Evolutionary conservation across 2,888 invertebrate species (phyloP).

Genomic region (Molorchus minor): DNA sequence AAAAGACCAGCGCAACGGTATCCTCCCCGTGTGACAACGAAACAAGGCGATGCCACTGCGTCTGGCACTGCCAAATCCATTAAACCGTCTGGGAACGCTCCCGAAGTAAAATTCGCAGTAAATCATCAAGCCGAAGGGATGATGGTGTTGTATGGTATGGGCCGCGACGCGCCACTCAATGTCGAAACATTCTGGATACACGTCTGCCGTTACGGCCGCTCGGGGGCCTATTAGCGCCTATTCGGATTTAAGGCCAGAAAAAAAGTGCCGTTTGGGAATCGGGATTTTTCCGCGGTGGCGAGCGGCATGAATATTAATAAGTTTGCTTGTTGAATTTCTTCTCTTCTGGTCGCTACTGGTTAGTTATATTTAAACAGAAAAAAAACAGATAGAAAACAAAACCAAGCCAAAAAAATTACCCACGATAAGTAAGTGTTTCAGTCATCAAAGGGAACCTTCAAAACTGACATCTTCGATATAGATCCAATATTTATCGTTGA

Average conservation of each 20-base stretch:
- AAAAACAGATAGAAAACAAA: too few species aligned
- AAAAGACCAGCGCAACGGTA: too few species aligned
- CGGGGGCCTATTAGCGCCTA: constrained; percentile 9
- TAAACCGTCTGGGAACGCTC: constrained; percentile 24
- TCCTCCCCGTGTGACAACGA: not conserved
- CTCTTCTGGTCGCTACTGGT: too few species aligned
- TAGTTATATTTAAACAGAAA: too few species aligned
- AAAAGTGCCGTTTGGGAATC: not conserved
- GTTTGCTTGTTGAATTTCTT: too few species aligned
- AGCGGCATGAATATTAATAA: too few species aligned
- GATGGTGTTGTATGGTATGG: not conserved
- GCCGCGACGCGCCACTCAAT: constrained; percentile 5
- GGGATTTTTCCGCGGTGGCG: too few species aligned
- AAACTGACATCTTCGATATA: too few species aligned
- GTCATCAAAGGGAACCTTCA: too few species aligned
- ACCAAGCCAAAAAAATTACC: too few species aligned
- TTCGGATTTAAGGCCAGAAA: not conserved
- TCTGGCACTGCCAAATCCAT: constrained; percentile 19
- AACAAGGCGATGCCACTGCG: constrained; percentile 5
- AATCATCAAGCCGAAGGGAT: constrained; percentile 15
- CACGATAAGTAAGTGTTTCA: too few species aligned
- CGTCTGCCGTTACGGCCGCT: constrained; percentile 9
- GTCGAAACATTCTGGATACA: constrained; percentile 12
- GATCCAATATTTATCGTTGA: too few species aligned
- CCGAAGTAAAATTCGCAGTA: constrained; percentile 19